Evolutionary conservation across 2,888 invertebrate species (phyloP), one percentile per base, ranked within the genome.

Genomic region (Esperia sulphurella): DNA sequence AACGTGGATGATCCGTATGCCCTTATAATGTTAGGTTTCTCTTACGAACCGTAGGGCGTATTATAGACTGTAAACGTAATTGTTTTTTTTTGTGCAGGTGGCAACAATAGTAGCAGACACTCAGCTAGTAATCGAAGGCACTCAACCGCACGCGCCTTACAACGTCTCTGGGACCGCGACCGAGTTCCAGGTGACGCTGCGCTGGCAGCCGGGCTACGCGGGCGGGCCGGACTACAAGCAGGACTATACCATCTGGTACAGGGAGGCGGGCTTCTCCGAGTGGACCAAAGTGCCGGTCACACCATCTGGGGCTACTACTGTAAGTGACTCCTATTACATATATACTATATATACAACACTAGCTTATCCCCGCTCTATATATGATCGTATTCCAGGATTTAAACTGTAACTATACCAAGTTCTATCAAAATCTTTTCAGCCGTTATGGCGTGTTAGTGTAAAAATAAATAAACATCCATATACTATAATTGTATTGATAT

Each of bases 91-190:
- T 12, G 45, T 43, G 12, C 59, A 90, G 90, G 97, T 98, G 63
- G 97, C 98, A 41, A 97, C 97, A n/a, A 95, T 98, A 76, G 95
- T 97, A 49, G 94, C 96, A 14, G 94, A 95, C 59, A 96, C 97
- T 44, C 96, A 96, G 77, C 90, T 97, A 52, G 96, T 97, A 61
- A 95, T 97, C 61, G 96, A 97, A 85, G 97, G 97, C 54, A 98
- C 98, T 12, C 97, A 98, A 71, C 98, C 98, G 12, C 98, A 98
- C 87, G 98, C 98, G 40, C 98, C 98, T 0, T 97, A 97, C 91
- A 98, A 98, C 86, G 93, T 98, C 52, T 95, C 96, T 28, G 97
- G 96, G 37, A 94, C 94, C 42, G 95, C 97, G 40, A 95, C 95
- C 0, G 95, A 97, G 85, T 97, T 97, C 81, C 94, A 96, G 53